These are phyloP conservation scores for Squalus acanthias DNA, from an alignment of 2,797 vertebrate genomes.

Conservation along the genomic window DNA sequence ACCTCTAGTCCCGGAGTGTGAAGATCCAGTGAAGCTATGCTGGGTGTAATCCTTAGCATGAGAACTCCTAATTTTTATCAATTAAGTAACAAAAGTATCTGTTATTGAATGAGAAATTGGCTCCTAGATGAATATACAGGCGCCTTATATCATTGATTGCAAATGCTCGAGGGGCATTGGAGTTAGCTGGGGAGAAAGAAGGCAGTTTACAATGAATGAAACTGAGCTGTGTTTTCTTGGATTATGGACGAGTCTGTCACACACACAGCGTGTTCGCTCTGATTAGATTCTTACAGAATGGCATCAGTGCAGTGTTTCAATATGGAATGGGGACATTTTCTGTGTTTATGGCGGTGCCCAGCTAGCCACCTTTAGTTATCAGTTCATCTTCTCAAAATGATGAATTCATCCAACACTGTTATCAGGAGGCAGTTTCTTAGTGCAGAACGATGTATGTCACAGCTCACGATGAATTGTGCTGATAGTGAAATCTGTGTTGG, in stretches of 20 bases:
- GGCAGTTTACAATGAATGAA: slow-evolving; percentile 14
- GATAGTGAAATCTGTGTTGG: background rate
- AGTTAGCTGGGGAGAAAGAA: background rate
- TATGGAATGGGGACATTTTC: background rate
- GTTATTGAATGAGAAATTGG: background rate
- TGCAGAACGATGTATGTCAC: background rate
- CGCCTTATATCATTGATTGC: background rate
- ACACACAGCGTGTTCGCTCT: background rate
- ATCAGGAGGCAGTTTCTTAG: background rate
- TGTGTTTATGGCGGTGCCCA: background rate
- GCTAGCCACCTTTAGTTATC: background rate
- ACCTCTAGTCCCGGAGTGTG: background rate
- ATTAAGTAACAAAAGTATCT: background rate
- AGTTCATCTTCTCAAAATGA: slow-evolving; percentile 12
- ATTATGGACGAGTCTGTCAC: slow-evolving; percentile 33
- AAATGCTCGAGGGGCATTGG: background rate
- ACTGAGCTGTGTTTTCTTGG: background rate
- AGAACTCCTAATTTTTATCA: background rate
- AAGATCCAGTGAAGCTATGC: background rate
- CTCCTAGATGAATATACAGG: background rate
- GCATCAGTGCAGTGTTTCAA: background rate
- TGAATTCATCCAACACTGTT: background rate
- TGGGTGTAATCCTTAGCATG: background rate
- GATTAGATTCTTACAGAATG: slow-evolving; percentile 7
- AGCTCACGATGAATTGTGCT: background rate